A percentile compares a stretch with the other conserved stretches of the same genome.
These are phyloP conservation scores for Panagrolaimus sp. DNA, from an alignment of 1,140 invertebrate species.

Conservation along the genomic window DNA sequence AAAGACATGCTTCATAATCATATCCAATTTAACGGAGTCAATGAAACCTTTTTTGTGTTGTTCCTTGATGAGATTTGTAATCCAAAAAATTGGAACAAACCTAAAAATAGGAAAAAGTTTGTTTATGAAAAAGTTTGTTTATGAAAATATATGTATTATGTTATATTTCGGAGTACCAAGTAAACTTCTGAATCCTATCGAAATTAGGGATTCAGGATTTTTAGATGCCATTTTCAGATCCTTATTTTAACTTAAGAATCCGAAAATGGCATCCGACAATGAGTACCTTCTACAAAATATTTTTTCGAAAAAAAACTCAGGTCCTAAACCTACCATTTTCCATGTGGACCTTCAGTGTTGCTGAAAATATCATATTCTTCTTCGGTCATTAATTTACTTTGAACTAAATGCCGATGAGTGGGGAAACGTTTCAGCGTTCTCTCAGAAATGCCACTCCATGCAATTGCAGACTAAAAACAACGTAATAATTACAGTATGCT, in stretches of 20 bases:
- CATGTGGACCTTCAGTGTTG: slow-evolving; percentile 54
- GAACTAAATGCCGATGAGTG: slow-evolving; percentile 80
- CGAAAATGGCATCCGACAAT: too few relatives aligned
- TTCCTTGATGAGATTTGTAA: slow-evolving; percentile 57
- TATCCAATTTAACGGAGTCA: slow-evolving; percentile 54
- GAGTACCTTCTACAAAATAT: neutral
- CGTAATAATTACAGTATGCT: too few relatives aligned
- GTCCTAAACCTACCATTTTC: slow-evolving; percentile 54
- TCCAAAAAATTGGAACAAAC: slow-evolving; percentile 58
- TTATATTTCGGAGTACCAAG: too few relatives aligned
- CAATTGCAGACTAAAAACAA: slow-evolving; percentile 57
- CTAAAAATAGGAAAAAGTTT: too few relatives aligned
- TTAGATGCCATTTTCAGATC: too few relatives aligned
- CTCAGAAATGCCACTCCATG: slow-evolving; percentile 67
- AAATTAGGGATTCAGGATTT: too few relatives aligned
- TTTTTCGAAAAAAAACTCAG: neutral
- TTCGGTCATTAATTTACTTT: slow-evolving; percentile 68
- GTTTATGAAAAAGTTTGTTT: too few relatives aligned
- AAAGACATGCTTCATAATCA: slow-evolving; percentile 43
- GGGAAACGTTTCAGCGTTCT: slow-evolving; percentile 82
- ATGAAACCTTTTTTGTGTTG: slow-evolving; percentile 45
- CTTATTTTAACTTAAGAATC: too few relatives aligned
- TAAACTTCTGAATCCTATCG: too few relatives aligned
- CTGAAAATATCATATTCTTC: slow-evolving; percentile 62
- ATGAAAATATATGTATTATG: too few relatives aligned